These are phyloP conservation scores for Himantopus leucocephalus DNA, from an alignment of 2,113 vertebrate species.

Conservation along the genomic window DNA sequence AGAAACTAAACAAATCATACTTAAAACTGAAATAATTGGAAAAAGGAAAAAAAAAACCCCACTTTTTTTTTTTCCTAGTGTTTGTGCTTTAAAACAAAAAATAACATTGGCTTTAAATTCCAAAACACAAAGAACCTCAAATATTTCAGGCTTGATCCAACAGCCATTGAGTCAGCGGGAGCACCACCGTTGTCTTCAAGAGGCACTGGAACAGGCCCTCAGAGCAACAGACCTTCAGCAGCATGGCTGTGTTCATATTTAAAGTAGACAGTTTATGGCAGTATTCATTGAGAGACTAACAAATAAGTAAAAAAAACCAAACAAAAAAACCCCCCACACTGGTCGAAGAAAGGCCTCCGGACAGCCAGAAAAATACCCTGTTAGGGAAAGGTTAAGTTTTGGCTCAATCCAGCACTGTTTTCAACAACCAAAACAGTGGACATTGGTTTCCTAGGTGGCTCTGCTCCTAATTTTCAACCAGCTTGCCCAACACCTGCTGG, in stretches of 20 bases:
- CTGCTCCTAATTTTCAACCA: slow-evolving; percentile 52
- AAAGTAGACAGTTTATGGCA: slow-evolving; percentile 6
- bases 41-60: neutral
- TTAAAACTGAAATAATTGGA: slow-evolving; percentile 10
- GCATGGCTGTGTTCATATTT: slow-evolving; percentile 10
- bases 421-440: slow-evolving; percentile 4
- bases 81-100: slow-evolving; percentile 36
- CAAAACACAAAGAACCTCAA: slow-evolving; percentile 25
- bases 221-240: slow-evolving; percentile 55
- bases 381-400: slow-evolving; percentile 27
- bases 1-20: neutral
- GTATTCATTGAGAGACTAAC: neutral
- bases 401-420: slow-evolving; percentile 32
- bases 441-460: slow-evolving; percentile 32
- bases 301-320: neutral
- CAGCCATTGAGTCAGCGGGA: slow-evolving; percentile 37
- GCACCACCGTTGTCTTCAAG: slow-evolving; percentile 48
- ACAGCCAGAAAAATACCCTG: slow-evolving; percentile 29
- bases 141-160: slow-evolving; percentile 35
- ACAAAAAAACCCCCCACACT: neutral
- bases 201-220: slow-evolving; percentile 34
- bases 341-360: slow-evolving; percentile 28
- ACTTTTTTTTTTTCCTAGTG: neutral
- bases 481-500: slow-evolving; percentile 19
- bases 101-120: slow-evolving; percentile 1